Evolutionary conservation across 2,113 vertebrate genomes (phyloP).

Genomic region (Lamprotornis superbus): DNA sequence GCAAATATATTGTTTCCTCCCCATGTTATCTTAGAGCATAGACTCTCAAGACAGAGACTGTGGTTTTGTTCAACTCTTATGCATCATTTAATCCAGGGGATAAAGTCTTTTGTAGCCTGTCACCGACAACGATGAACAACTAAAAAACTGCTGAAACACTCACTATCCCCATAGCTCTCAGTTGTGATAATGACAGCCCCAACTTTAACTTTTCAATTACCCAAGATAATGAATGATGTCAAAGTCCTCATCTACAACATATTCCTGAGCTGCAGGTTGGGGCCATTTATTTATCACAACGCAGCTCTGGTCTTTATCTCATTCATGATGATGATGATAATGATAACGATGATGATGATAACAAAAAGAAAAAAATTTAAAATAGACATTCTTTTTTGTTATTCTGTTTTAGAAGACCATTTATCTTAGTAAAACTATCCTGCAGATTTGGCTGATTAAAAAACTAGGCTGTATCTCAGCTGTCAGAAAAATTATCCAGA

Average conservation of each 20-base stretch:
- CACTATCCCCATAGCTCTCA: background rate
- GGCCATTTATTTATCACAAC: background rate
- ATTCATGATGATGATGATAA: background rate
- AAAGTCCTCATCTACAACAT: background rate
- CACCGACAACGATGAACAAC: background rate
- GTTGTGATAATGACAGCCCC: background rate
- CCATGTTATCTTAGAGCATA: background rate
- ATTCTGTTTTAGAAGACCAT: background rate
- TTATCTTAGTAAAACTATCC: background rate
- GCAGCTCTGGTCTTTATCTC: background rate
- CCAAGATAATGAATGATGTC: background rate
- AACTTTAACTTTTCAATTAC: background rate
- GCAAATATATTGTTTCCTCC: background rate
- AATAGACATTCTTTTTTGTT: background rate
- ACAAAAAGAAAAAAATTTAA: background rate
- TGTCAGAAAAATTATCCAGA: background rate
- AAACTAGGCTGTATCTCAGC: background rate
- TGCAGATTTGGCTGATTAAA: background rate
- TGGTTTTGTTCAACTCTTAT: background rate
- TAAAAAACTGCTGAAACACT: background rate
- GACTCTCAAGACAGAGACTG: background rate
- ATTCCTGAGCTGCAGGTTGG: rapidly evolving
- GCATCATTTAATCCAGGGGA: background rate
- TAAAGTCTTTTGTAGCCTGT: background rate
- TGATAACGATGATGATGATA: background rate